Conservation (phyloP, 2,888 invertebrate species). For the Epirrhoe tristata region DNA sequence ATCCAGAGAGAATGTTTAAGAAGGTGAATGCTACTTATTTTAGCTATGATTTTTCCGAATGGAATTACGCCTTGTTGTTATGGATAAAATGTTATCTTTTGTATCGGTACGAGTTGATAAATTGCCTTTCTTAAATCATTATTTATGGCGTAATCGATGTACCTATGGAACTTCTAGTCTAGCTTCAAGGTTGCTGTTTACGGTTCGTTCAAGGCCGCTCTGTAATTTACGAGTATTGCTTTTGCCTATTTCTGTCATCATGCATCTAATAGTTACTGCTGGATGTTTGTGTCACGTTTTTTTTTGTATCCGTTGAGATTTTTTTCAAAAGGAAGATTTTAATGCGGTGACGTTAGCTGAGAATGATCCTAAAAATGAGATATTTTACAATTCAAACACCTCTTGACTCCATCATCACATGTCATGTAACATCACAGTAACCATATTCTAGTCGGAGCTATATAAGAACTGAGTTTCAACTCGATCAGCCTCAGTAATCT, state of each 20-base stretch:
- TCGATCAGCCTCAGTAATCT: no score
- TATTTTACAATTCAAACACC: no score
- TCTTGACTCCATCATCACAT: no score
- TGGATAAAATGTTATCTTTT: neutral
- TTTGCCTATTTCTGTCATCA: constrained; percentile 8
- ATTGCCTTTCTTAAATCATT: neutral
- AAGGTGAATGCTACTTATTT: neutral
- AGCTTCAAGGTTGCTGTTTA: constrained; percentile 1
- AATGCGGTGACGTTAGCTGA: no score
- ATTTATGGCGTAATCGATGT: neutral
- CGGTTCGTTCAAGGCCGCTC: neutral
- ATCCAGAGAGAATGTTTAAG: no score
- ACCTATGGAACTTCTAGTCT: neutral
- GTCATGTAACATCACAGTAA: no score
- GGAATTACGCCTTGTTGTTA: neutral
- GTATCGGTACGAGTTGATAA: neutral
- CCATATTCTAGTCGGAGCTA: no score
- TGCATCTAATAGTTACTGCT: neutral
- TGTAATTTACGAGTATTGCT: constrained; percentile 5
- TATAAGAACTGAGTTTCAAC: no score
- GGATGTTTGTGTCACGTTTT: no score
- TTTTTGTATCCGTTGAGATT: no score
- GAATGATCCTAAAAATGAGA: no score
- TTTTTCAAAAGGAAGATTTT: no score
- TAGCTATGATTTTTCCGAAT: neutral